These are phyloP conservation scores for Macrophya annulata DNA, from an alignment of 2,888 invertebrate species.

Conservation along the genomic window DNA sequence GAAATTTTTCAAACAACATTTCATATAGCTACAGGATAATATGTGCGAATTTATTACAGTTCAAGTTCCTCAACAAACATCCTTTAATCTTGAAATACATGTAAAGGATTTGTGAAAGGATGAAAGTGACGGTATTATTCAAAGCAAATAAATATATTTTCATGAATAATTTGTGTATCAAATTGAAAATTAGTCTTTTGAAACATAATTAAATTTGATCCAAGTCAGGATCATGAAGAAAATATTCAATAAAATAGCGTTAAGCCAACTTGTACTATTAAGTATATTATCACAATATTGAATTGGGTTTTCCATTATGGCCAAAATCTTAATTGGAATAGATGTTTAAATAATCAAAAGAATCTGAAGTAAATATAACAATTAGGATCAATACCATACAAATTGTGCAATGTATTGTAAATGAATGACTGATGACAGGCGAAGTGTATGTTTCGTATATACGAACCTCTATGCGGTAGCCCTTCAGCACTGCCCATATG, in stretches of 20 bases:
- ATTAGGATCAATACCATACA: conserved; percentile 42
- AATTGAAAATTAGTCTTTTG: neutral
- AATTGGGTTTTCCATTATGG: conserved; percentile 7
- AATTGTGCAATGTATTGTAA: conserved; percentile 54
- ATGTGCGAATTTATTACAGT: neutral
- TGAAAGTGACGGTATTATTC: neutral
- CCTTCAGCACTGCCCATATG: conserved; percentile 82
- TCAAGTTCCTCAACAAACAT: neutral
- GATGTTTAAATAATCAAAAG: conserved; percentile 30
- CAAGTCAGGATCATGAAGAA: neutral
- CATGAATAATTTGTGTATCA: neutral
- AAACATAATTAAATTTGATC: neutral
- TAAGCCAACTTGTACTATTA: neutral
- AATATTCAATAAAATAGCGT: neutral
- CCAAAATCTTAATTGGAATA: neutral
- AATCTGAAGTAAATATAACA: conserved; percentile 33
- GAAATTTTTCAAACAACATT: neutral
- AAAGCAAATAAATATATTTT: neutral
- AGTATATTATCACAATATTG: neutral
- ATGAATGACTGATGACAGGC: conserved; percentile 56
- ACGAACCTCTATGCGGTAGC: conserved; percentile 78
- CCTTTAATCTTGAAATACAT: neutral
- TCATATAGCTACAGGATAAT: conserved; percentile 13
- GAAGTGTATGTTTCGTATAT: conserved; percentile 62
- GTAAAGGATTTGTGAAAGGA: neutral